phyloP scores from a whole-genome alignment of 2,113 vertebrate species.

The Aplodontia rufa region DNA sequence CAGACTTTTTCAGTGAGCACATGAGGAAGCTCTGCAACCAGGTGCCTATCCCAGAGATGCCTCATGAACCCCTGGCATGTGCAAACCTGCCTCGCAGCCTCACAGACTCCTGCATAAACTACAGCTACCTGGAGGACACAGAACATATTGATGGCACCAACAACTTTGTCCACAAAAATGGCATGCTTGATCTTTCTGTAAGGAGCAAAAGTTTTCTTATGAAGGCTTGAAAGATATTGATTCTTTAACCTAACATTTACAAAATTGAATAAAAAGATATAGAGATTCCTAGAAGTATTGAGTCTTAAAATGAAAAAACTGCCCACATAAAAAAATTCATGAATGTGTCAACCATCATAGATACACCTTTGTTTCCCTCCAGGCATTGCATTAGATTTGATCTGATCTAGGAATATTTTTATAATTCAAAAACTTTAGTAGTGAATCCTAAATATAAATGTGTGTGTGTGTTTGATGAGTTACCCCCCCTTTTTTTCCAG shows the following conservation, averaged over 20 bases:
- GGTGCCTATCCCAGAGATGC: slow-evolving; percentile 92
- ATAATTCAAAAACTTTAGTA: background rate
- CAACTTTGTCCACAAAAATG: slow-evolving; percentile 98
- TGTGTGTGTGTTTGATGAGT: background rate
- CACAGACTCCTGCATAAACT: slow-evolving; percentile 99
- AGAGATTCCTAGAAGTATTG: slow-evolving; percentile 14
- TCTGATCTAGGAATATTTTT: slow-evolving; percentile 33
- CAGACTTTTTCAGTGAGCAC: slow-evolving; percentile 98
- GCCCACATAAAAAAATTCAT: background rate
- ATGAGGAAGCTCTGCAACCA: slow-evolving; percentile 98
- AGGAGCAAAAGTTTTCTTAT: slow-evolving; percentile 68
- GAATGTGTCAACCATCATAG: background rate
- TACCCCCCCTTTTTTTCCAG: background rate
- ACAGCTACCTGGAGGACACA: slow-evolving; percentile 96
- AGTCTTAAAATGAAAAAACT: slow-evolving; percentile 1
- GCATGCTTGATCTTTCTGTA: slow-evolving; percentile 98
- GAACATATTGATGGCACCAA: slow-evolving; percentile 98
- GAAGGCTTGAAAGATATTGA: slow-evolving; percentile 13
- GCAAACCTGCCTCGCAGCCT: slow-evolving; percentile 97
- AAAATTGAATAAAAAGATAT: background rate
- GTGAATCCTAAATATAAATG: background rate
- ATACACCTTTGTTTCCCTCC: background rate
- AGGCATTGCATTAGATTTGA: background rate
- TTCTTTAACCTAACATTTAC: slow-evolving; percentile 29
- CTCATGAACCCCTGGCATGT: slow-evolving; percentile 94